Evolutionary conservation across 2,797 vertebrate species (phyloP), one percentile per base, ranked within the genome.

Genomic region (Chaetophractus vellerosus): DNA sequence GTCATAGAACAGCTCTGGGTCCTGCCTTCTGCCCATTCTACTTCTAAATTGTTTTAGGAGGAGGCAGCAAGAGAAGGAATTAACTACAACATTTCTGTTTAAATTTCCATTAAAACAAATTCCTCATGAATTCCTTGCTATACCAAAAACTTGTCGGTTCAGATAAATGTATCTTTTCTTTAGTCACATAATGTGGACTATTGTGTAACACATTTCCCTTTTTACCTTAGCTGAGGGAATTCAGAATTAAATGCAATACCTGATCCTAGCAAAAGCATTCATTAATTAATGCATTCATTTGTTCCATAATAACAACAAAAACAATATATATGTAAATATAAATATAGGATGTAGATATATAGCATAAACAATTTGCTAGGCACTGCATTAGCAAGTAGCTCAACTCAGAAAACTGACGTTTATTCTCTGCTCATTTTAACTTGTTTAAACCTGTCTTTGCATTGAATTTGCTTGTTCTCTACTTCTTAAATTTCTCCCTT

Each of bases 351-450:
- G 6, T 11, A 83, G 2, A 26, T 21, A 21, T 3, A 16, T 2
- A 71, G 5, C 18, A 83, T 45, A 64, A 72, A 64, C 19, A 87
- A 71, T 14, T 79, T 87, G 18, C 33, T 50, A 69, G 33, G 31
- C 15, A 28, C 21, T 57, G 16, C 52, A 1, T 28, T 81, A 83
- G n/a, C 6, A 61, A 48, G 11, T 68, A 38, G 19, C 10, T 76
- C 26, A 84, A 50, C 21, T 61, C 23, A 74, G 63, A 88, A 59
- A 11, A 14, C 28, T 69, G 41, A 15, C n/a, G 21, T 79, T 50
- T 78, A 80, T 78, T 72, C 21, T 84, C 78, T 91, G n/a, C 21
- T 94, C 36, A 28, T 75, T 92, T 82, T 71, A 81, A 85, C 61
- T 69, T 55, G 31, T 50, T 89, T 89, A 92, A 86, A 61, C 59